These are phyloP conservation scores for Bradypodion pumilum DNA, from an alignment of 2,797 vertebrate species.

Conservation along the genomic window DNA sequence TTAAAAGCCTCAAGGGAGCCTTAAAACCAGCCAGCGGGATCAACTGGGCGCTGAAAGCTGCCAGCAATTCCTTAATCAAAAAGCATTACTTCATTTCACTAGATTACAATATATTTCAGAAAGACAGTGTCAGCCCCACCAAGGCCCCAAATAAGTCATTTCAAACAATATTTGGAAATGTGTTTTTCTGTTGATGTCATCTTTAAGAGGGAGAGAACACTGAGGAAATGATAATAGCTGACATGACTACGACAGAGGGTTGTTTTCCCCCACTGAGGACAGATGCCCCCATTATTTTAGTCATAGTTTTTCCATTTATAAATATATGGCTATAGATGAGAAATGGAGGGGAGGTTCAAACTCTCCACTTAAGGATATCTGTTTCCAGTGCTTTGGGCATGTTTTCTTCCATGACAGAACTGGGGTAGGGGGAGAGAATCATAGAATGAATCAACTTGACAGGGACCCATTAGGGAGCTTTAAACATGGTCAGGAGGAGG, in stretches of 20 bases:
- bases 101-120: neutral
- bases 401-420: conserved; percentile 23
- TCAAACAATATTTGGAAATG: conserved; percentile 52
- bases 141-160: conserved; percentile 6
- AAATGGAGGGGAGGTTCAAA: conserved; percentile 26
- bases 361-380: conserved; percentile 51
- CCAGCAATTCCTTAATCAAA: neutral
- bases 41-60: neutral
- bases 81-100: neutral
- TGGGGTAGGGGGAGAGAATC: neutral
- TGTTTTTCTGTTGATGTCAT: conserved; percentile 37
- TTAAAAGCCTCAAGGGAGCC: neutral
- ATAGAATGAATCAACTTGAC: conserved; percentile 26
- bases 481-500: conserved; percentile 7
- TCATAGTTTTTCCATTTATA: conserved; percentile 63
- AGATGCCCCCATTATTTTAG: conserved; percentile 59
- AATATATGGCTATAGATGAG: conserved; percentile 35
- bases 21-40: neutral
- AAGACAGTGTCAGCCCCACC: neutral
- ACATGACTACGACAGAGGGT: conserved; percentile 53
- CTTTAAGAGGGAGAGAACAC: conserved; percentile 39
- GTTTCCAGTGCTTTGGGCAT: conserved; percentile 33
- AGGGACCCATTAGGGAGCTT: conserved; percentile 30
- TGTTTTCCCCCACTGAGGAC: conserved; percentile 60
- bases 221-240: conserved; percentile 67